These are phyloP conservation scores for Sarcophaga bullata DNA, from an alignment of 1,140 invertebrate species.

Conservation along the genomic window DNA sequence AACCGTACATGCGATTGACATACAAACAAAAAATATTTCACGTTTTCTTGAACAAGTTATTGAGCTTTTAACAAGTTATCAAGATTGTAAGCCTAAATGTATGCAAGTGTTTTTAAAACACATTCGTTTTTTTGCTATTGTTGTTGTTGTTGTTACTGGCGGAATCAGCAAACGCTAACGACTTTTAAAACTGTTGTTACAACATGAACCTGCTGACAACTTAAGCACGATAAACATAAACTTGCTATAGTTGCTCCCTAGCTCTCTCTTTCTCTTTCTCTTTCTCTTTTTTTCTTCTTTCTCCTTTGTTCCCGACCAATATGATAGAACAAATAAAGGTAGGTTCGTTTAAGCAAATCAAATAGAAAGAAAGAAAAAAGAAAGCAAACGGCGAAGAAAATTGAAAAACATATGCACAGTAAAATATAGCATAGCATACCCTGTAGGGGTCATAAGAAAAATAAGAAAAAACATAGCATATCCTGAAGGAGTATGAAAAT, in stretches of 20 bases:
- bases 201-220: constrained; percentile 34
- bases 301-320: not conserved
- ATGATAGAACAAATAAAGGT: constrained; percentile 39
- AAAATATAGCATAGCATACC: constrained; percentile 5
- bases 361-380: not conserved
- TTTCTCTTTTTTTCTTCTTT: no score
- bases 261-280: no score
- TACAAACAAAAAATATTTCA: not conserved
- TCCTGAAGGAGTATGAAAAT: not conserved
- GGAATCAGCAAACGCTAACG: not conserved
- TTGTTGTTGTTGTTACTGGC: not conserved
- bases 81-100: constrained; percentile 40
- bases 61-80: constrained; percentile 40
- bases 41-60: constrained; percentile 34
- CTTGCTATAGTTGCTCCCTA: not conserved
- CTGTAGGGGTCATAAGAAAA: not conserved
- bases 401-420: constrained; percentile 2
- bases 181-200: constrained; percentile 37
- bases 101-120: constrained; percentile 33
- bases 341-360: not conserved
- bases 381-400: not conserved
- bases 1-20: not conserved
- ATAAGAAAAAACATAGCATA: not conserved
- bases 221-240: constrained; percentile 40
- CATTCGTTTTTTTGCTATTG: not conserved